Percentiles rank a stretch among this genome's conserved stretches.
These are phyloP conservation scores for Andrena bicolor DNA, from an alignment of 2,888 invertebrate species.

Conservation along the genomic window DNA sequence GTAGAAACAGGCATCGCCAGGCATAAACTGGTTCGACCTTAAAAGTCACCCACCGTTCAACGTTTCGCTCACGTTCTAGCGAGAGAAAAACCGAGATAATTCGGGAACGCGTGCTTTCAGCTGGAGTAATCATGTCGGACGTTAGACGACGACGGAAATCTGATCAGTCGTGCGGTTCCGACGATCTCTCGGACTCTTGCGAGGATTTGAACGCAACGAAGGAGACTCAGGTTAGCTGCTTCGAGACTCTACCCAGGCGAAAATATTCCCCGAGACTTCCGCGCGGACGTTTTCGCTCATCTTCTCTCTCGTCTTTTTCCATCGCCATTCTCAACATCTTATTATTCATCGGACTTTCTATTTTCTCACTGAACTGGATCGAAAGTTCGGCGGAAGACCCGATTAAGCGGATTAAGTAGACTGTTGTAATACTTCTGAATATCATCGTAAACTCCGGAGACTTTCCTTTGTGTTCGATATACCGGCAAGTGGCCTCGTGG, in stretches of 20 bases:
- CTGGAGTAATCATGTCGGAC: slow-evolving; percentile 79
- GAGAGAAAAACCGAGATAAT: slow-evolving; percentile 29
- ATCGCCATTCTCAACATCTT: background rate
- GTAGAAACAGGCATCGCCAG: slow-evolving; percentile 27
- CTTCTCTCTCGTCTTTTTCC: background rate
- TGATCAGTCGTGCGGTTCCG: slow-evolving; percentile 81
- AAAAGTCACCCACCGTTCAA: slow-evolving; percentile 53
- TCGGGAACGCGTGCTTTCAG: slow-evolving; percentile 22
- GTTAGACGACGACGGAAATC: slow-evolving; percentile 81
- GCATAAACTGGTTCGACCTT: slow-evolving; percentile 54
- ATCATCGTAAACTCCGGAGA: slow-evolving; percentile 12
- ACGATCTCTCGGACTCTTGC: slow-evolving; percentile 82
- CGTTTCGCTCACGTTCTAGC: slow-evolving; percentile 26
- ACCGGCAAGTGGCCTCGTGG: slow-evolving; percentile 36
- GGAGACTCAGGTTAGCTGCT: slow-evolving; percentile 81
- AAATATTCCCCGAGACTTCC: slow-evolving; percentile 6
- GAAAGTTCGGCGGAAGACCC: slow-evolving; percentile 58
- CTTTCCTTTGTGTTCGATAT: slow-evolving; percentile 32
- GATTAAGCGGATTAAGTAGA: slow-evolving; percentile 56
- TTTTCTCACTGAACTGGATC: slow-evolving; percentile 52
- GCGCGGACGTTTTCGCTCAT: background rate
- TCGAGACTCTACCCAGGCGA: slow-evolving; percentile 6
- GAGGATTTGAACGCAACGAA: slow-evolving; percentile 82
- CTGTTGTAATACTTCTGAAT: slow-evolving; percentile 49
- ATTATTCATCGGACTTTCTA: background rate